phyloP scores from a whole-genome alignment of 2,888 invertebrate genomes.

The Dasypolia templi region DNA sequence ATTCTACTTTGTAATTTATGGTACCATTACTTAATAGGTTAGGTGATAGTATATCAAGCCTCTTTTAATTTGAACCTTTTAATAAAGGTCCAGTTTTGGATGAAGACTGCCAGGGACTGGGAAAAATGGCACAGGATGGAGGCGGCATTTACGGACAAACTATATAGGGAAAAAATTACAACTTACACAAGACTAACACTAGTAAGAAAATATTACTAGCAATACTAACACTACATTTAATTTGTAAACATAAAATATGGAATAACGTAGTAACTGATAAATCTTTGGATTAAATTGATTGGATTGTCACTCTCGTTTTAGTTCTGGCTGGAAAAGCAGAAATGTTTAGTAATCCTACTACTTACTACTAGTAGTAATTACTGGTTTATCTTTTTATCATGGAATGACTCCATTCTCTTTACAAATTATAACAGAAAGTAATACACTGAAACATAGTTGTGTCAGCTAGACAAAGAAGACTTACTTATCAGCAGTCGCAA shows the following conservation, averaged over 20 bases:
- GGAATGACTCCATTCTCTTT: background rate
- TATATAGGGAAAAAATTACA: background rate
- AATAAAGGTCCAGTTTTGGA: background rate
- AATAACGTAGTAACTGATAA: background rate
- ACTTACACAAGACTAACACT: background rate
- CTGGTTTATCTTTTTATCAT: background rate
- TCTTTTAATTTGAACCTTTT: background rate
- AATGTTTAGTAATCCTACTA: conserved; percentile 1
- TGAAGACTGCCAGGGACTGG: background rate
- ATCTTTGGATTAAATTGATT: background rate
- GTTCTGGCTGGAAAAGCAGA: background rate
- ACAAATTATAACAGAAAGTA: conserved; percentile 1
- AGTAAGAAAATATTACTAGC: background rate
- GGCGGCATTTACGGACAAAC: background rate
- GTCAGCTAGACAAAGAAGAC: background rate
- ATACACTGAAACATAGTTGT: background rate
- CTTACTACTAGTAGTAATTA: too few relatives aligned
- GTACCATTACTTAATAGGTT: background rate
- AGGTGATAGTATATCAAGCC: background rate
- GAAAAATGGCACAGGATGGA: background rate
- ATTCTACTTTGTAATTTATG: conserved; percentile 16
- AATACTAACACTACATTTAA: background rate
- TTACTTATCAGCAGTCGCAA: too few relatives aligned
- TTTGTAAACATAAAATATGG: background rate
- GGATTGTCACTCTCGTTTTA: background rate